Evolutionary conservation across 2,113 vertebrate genomes (phyloP).

Genomic region (Pygoscelis antarcticus): DNA sequence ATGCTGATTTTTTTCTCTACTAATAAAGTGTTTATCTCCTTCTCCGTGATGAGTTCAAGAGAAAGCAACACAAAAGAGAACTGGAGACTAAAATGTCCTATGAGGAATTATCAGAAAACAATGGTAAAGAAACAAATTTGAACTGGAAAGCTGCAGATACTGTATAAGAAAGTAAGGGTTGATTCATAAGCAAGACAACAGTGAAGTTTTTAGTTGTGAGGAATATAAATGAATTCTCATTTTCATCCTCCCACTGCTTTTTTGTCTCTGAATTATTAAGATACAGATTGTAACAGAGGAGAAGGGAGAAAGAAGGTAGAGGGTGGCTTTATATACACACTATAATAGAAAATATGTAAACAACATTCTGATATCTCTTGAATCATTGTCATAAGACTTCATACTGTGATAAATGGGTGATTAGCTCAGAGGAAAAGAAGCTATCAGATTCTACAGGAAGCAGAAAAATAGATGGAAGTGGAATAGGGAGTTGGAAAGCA

Average conservation of each 20-base stretch:
- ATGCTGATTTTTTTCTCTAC: neutral
- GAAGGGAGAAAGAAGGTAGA: neutral
- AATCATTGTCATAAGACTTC: neutral
- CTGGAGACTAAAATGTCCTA: neutral
- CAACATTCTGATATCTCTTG: neutral
- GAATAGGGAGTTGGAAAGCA: neutral
- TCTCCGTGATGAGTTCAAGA: neutral
- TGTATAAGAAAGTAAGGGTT: neutral
- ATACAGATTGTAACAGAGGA: neutral
- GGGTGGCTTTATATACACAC: neutral
- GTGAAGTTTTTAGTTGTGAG: neutral
- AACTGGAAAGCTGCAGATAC: neutral
- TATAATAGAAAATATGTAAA: neutral
- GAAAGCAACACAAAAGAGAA: neutral
- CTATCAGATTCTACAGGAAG: neutral
- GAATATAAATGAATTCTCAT: neutral
- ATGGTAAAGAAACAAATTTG: neutral
- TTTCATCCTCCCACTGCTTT: neutral
- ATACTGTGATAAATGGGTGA: neutral
- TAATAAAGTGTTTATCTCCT: neutral
- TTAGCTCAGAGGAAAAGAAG: neutral
- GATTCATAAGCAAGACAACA: neutral
- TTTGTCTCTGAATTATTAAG: neutral
- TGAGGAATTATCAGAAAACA: neutral
- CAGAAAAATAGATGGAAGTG: neutral